Evolutionary conservation across 2,888 invertebrate genomes (phyloP).

Genomic region (Calameuta filiformis): DNA sequence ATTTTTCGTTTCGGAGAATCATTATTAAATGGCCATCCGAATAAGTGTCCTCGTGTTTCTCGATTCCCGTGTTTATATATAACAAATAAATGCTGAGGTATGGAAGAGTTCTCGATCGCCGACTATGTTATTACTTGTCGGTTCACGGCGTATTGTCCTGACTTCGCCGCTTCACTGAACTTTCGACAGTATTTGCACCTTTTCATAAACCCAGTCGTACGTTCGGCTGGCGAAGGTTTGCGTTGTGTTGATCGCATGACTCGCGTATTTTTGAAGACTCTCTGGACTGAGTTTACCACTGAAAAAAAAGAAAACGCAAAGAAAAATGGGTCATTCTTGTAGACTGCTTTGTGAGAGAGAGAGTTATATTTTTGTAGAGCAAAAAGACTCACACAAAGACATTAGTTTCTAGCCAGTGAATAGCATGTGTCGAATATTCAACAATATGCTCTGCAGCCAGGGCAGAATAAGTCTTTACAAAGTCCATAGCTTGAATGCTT

Average conservation of each 20-base stretch:
- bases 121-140: slow-evolving; percentile 17
- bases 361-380: neutral
- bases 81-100: slow-evolving; percentile 57
- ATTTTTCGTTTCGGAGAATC: slow-evolving; percentile 51
- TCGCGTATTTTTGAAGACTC: slow-evolving; percentile 77
- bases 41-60: slow-evolving; percentile 43
- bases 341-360: slow-evolving; percentile 9
- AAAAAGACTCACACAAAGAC: slow-evolving; percentile 80
- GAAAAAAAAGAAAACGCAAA: slow-evolving; percentile 53
- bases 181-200: slow-evolving; percentile 80
- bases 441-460: slow-evolving; percentile 47
- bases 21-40: slow-evolving; percentile 59
- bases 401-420: slow-evolving; percentile 76
- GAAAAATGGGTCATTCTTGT: slow-evolving; percentile 1
- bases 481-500: slow-evolving; percentile 53
- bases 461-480: slow-evolving; percentile 47
- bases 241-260: slow-evolving; percentile 76
- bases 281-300: slow-evolving; percentile 84
- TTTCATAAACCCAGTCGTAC: slow-evolving; percentile 81
- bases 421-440: slow-evolving; percentile 44
- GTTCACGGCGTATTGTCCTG: slow-evolving; percentile 27
- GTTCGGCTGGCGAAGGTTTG: slow-evolving; percentile 75
- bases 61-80: slow-evolving; percentile 37
- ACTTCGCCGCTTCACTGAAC: slow-evolving; percentile 69
- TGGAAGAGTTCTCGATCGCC: slow-evolving; percentile 34